Base-by-base conservation (phyloP, 2,888 invertebrate species). In the Drosophila atroscutellata region DNA sequence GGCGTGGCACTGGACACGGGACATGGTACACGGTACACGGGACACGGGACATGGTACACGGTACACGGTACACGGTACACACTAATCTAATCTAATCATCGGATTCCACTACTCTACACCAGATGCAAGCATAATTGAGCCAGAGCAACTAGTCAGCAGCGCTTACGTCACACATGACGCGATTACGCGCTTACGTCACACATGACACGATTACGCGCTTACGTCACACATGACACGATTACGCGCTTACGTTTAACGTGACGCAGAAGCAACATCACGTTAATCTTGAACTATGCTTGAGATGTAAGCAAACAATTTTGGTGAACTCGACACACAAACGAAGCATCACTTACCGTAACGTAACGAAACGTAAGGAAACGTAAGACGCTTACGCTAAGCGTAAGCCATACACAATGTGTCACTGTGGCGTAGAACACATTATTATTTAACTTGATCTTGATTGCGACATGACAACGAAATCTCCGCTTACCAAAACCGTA, bases 91-190 rank as follows among this genome's bases (percentile, higher is more conserved):
- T 26, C 30, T 7, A 47, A 37, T 26, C 51, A 24, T 24, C 45
- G 45, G 45, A 45, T 45, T 45, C 45, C 8, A 24, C 45, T 45
- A 45, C 45, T 15, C 45, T 15, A 24, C 1, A 51, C 11, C 37
- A 45, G 9, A 56, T 13, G 30, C 6, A 18, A 37, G 20, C 45
- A 26, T n/a, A 54, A 52, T 45, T 55, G 13, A 49, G 47, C 34
- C 73, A 54, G 71, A 51, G 28, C 47, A 65, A 80, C 77, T 76
- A 77, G 77, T 77, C 77, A 71, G 36, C 36, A 51, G 55, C 42
- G 58, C 72, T 52, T 55, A 63, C 72, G 24, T 24, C 24, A 2
- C 24, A 24, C 24, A 24, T 24, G 24, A 24, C 24, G 2, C 24
- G 24, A 24, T 24, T 24, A 24, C 24, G 55, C 42, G 58, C 72